Evolutionary conservation across 1,140 invertebrate species (phyloP), one percentile per base, ranked within the genome.

Genomic region (Patella vulgata): DNA sequence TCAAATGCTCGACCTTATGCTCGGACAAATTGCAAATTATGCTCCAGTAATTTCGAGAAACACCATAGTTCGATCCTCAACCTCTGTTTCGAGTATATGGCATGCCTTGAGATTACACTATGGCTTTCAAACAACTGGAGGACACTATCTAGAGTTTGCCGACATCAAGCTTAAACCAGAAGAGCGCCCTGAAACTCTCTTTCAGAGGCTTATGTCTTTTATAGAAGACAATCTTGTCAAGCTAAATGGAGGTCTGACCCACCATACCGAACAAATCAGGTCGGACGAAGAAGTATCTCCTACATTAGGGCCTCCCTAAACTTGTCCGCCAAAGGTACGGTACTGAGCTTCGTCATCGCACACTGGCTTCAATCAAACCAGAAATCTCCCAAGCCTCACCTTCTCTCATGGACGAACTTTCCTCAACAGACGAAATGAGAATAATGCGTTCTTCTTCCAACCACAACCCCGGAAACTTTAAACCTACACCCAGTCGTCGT

Each of bases 331-430:
- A 72, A 42, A 14, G 51, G 4, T 62, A 64, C 59, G 71, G 67
- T 0, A 73, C 60, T 1, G 71, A 75, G 30, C 33, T 73, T 3
- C 50, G 63, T 2, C 36, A 46, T 0, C 33, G 58, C 3, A 65
- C 63, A n/a, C 53, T 75, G 9, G 66, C 69, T n/a, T 66, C 68
- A 1, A n/a, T 73, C 4, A 75, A 75, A 56, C 70, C 73, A 2
- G 68, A 75, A 40, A 59, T 58, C 31, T 52, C 47, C 17, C 50
- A 54, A 31, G 48, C 30, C 1, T 36, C 51, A 3, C 6, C 40
- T 6, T 19, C 53, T 14, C 14, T 36, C 5, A 8, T 36, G 33
- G 33, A 36, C 33, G 33, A 36, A 36, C 33, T 36, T 36, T 14
- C 5, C 33, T 8, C 33, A 36, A 36, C 33, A 8, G 33, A 5